These are phyloP conservation scores for Caenorhabditis inopinata DNA, from an alignment of 1,140 invertebrate species.

Conservation along the genomic window DNA sequence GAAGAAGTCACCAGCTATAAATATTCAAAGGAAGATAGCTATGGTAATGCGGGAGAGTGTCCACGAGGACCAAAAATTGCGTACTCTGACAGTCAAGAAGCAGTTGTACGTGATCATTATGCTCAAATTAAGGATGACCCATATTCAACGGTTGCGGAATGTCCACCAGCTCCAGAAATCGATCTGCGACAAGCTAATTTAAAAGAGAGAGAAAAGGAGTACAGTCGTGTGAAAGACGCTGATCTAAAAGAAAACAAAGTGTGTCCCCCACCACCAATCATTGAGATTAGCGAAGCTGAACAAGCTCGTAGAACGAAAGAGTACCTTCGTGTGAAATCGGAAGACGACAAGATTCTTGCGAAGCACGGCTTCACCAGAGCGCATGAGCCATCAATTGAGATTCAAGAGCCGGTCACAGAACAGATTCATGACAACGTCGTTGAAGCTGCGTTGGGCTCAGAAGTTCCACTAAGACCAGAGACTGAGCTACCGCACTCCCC, in stretches of 20 bases:
- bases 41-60: not conserved
- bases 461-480: conserved; percentile 16
- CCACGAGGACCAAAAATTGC: not conserved
- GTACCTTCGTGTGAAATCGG: conserved; percentile 48
- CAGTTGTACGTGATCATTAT: not conserved
- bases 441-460: conserved; percentile 41
- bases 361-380: conserved; percentile 44
- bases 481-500: conserved; percentile 42
- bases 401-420: conserved; percentile 44
- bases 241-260: not conserved
- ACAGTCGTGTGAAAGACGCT: not conserved
- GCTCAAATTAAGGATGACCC: not conserved
- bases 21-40: not conserved
- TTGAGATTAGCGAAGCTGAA: conserved; percentile 24
- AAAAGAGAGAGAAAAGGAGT: not conserved
- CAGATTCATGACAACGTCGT: conserved; percentile 51
- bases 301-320: conserved; percentile 43
- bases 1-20: not conserved
- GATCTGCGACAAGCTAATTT: not conserved
- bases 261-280: not conserved
- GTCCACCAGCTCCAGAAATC: conserved; percentile 14
- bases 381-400: not conserved
- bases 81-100: not conserved
- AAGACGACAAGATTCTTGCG: conserved; percentile 50
- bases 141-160: not conserved